Percentiles rank a stretch among this genome's conserved stretches.
These are phyloP conservation scores for Plectropomus leopardus DNA, from an alignment of 2,113 vertebrate genomes.

Conservation along the genomic window DNA sequence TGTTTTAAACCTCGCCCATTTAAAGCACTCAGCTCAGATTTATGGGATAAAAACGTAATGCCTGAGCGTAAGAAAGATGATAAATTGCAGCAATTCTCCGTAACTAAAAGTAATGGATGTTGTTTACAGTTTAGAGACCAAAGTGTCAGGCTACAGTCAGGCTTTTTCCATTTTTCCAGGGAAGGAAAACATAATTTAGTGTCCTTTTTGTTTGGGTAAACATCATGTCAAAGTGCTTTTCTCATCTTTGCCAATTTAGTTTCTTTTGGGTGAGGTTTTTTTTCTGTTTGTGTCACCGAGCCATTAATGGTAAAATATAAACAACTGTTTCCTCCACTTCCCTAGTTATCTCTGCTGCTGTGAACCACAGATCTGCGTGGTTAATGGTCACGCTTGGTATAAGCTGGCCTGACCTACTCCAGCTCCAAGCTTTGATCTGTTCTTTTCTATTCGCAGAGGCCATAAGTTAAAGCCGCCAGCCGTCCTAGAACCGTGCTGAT, in stretches of 20 bases:
- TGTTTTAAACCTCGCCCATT: conserved; percentile 71
- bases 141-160: conserved; percentile 2
- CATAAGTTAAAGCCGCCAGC: conserved; percentile 26
- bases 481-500: conserved; percentile 26
- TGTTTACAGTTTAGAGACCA: conserved; percentile 50
- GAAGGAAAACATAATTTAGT: conserved; percentile 27
- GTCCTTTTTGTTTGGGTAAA: conserved; percentile 41
- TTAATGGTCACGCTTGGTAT: conserved; percentile 49
- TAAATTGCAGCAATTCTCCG: conserved; percentile 23
- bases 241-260: conserved; percentile 8
- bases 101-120: conserved; percentile 8
- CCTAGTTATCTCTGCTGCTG: conserved; percentile 44
- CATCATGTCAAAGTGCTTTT: conserved; percentile 18
- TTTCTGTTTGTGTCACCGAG: conserved; percentile 20
- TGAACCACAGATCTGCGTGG: conserved; percentile 47
- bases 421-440: conserved; percentile 35
- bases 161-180: conserved; percentile 28
- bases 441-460: conserved; percentile 15
- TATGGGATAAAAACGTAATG: conserved; percentile 41
- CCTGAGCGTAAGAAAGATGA: conserved; percentile 42
- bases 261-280: conserved; percentile 25
- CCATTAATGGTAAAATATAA: conserved; percentile 51
- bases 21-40: conserved; percentile 58
- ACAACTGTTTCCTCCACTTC: conserved; percentile 56
- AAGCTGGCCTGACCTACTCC: conserved; percentile 32